Conservation (phyloP, 2,888 invertebrate genomes). For the Orthosia gracilis region DNA sequence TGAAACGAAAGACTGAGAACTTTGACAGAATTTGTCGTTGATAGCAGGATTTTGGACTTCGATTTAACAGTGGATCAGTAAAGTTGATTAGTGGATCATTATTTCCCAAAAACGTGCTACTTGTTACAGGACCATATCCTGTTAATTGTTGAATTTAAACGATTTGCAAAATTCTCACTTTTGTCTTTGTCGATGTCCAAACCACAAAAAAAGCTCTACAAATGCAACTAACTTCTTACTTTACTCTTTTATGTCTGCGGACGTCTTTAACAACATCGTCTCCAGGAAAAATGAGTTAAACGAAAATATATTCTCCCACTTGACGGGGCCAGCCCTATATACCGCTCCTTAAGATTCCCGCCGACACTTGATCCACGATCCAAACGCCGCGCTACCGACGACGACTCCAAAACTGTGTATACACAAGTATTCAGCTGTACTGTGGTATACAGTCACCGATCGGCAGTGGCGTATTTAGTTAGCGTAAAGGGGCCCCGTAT, state of each 20-base stretch:
- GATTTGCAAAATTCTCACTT: too few relatives aligned
- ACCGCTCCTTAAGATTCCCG: conserved; percentile 51
- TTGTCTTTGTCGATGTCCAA: too few relatives aligned
- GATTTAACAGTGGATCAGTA: too few relatives aligned
- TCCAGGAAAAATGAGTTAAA: not conserved
- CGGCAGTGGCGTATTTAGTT: not conserved
- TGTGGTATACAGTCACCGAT: not conserved
- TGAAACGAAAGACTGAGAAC: not conserved
- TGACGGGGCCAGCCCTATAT: conserved; percentile 48
- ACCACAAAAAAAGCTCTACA: too few relatives aligned
- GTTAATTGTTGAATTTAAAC: too few relatives aligned
- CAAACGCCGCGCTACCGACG: conserved; percentile 47
- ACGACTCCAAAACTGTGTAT: conserved; percentile 43
- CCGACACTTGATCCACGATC: conserved; percentile 65
- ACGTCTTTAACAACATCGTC: not conserved
- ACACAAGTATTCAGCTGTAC: conserved; percentile 2
- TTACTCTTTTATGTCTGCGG: too few relatives aligned
- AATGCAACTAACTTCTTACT: too few relatives aligned
- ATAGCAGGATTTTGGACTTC: too few relatives aligned
- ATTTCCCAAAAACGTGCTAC: too few relatives aligned
- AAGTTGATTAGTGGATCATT: too few relatives aligned
- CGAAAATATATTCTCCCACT: not conserved
- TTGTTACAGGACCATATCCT: too few relatives aligned
- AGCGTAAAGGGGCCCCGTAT: not conserved
- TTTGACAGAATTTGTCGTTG: too few relatives aligned